Evolutionary conservation across 2,113 vertebrate species (phyloP), one percentile per base, ranked within the genome.

Genomic region (Zosterops lateralis): DNA sequence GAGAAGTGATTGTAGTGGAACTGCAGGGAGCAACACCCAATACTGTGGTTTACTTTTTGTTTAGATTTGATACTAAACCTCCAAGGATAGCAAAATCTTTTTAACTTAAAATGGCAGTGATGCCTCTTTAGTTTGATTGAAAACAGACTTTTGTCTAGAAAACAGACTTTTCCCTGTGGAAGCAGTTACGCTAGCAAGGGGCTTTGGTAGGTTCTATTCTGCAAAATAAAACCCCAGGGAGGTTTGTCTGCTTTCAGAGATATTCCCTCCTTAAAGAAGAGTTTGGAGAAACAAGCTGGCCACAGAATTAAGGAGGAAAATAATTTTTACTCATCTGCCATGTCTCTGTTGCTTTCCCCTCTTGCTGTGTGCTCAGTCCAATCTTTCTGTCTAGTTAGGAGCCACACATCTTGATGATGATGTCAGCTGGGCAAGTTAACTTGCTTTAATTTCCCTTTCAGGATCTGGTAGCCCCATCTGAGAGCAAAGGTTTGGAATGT

Each of bases 1-100:
- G 92, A 97, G 80, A 93, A 95, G 85, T 34, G 57, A 57, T 90
- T 64, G 38, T 48, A 53, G 54, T 72, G 58, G 58, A 88, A 81
- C 45, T 62, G 47, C 45, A 71, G 71, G 36, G 71, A 94, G 64
- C 62, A 62, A 44, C 42, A 24, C 40, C 57, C 64, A 73, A 9
- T 73, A 25, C 36, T 29, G 31, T 70, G 80, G 81, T 89, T 95
- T 95, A 78, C 31, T 83, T 96, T 96, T 95, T 90, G 74, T 96
- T 97, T 93, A 54, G 65, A 78, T 96, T 91, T 92, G 40, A 58
- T 95, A 36, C 15, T 56, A 81, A 57, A 22, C 13, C 62, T 87
- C 76, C 68, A 88, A 51, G 22, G 28, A 57, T 8, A 57, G 22
- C 9, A 36, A 71, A 45, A 20, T 20, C 31, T 78, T 89, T 66